phyloP scores from a whole-genome alignment of 2,113 vertebrate genomes.

The Pelusios castaneus region DNA sequence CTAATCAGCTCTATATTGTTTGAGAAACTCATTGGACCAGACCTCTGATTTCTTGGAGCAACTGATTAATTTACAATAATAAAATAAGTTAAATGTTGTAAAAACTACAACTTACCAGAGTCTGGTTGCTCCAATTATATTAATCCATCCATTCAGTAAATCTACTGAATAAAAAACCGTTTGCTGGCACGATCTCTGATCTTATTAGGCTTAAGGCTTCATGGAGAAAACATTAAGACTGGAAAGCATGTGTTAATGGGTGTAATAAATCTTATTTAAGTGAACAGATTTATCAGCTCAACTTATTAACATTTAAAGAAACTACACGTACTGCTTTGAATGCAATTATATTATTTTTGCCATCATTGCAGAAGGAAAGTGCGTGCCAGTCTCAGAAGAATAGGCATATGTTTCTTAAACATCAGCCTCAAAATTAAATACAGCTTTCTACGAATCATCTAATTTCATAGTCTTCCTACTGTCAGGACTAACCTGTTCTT shows the following conservation, averaged over 20 bases:
- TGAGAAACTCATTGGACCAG: not conserved
- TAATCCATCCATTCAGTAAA: not conserved
- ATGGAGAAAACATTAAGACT: not conserved
- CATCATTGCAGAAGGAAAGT: not conserved
- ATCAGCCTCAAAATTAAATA: not conserved
- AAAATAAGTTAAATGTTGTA: not conserved
- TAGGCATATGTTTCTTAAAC: not conserved
- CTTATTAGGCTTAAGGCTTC: not conserved
- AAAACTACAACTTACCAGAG: not conserved
- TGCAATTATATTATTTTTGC: not conserved
- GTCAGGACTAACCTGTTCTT: not conserved
- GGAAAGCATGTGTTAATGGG: slow-evolving; percentile 10
- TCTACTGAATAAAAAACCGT: not conserved
- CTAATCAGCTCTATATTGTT: not conserved
- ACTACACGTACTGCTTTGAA: not conserved
- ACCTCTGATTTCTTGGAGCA: not conserved
- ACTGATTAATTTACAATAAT: not conserved
- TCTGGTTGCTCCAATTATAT: not conserved
- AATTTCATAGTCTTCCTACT: not conserved
- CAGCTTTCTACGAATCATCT: not conserved
- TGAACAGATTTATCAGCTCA: not conserved
- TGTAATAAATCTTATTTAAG: not conserved
- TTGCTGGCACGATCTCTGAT: not conserved
- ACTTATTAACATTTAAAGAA: not conserved
- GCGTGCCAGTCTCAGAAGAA: not conserved